Evolutionary conservation across 2,888 invertebrate species (phyloP), one percentile per base, ranked within the genome.

Genomic region (Caenorhabditis becei): DNA sequence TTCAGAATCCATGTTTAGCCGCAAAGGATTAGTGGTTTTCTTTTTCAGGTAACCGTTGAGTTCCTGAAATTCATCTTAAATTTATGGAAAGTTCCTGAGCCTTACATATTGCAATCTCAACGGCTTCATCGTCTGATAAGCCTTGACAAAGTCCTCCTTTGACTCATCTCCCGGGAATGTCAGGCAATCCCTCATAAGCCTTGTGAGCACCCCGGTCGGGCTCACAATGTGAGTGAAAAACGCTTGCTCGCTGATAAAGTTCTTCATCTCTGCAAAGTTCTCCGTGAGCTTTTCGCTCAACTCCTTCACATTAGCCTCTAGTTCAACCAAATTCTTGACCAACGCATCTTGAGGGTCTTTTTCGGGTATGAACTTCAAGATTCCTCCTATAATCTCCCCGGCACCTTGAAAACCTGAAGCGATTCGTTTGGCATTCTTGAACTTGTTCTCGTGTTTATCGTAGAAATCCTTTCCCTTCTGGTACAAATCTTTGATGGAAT

Each of bases 181-280:
- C 58, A 58, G 35, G 23, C 58, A 58, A 32, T 58, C 58, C 32
- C 58, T 3, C 58, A 58, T 58, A n/a, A n/a, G 35, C n/a, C 8
- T 58, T 10, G 28, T 58, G 16, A 58, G 35, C 16, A 35, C 35
- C 7, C n/a, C n/a, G n/a, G 58, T 58, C 11, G 58, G 58, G 20
- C 58, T 35, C 18, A 58, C n/a, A n/a, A 58, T 35, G 2, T 58
- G 28, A 8, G 35, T n/a, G 18, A 20, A 58, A 16, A 58, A 58
- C 8, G 28, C 16, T 4, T 32, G 32, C 23, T 58, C 58, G 5
- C 18, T 58, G 18, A 58, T 58, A 14, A 58, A 58, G 1, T 32
- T 16, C 18, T 58, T 58, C 58, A 58, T 58, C 20, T 58, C 58
- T 1, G 35, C 35, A 35, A 58, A 37, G 24, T 58, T 18, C 5